Evolutionary conservation across 2,113 vertebrate genomes (phyloP).

Genomic region (Silurus asotus): DNA sequence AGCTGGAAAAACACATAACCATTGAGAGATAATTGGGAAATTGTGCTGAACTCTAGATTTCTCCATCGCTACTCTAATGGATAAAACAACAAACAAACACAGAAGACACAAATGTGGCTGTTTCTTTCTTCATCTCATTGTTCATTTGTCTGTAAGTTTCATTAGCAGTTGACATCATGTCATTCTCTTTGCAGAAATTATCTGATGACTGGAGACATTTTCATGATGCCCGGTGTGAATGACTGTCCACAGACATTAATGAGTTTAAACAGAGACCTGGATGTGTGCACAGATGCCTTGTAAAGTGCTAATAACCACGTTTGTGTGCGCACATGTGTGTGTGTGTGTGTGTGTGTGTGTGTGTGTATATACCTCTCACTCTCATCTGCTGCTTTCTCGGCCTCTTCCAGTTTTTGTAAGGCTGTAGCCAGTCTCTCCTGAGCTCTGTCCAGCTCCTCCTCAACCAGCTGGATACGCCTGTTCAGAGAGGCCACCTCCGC

Average conservation of each 20-base stretch:
- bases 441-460: conserved; percentile 86
- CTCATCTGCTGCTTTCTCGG: conserved; percentile 85
- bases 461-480: conserved; percentile 86
- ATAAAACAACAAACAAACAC: background rate
- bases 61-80: background rate
- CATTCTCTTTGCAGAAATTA: background rate
- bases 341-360: background rate
- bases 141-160: background rate
- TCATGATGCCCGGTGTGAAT: background rate
- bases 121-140: background rate
- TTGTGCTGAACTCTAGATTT: background rate
- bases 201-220: background rate
- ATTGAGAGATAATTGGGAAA: background rate
- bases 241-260: background rate
- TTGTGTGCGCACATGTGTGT: background rate
- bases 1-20: background rate
- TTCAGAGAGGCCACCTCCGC: conserved; percentile 88
- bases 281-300: no score
- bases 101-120: background rate
- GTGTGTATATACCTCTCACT: conserved; percentile 73
- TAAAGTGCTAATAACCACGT: background rate
- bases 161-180: background rate
- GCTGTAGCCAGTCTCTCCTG: conserved; percentile 87
- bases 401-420: conserved; percentile 86
- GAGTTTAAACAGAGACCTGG: background rate